Base-by-base conservation (phyloP, 2,113 vertebrate species). In the Myotis lucifugus region DNA sequence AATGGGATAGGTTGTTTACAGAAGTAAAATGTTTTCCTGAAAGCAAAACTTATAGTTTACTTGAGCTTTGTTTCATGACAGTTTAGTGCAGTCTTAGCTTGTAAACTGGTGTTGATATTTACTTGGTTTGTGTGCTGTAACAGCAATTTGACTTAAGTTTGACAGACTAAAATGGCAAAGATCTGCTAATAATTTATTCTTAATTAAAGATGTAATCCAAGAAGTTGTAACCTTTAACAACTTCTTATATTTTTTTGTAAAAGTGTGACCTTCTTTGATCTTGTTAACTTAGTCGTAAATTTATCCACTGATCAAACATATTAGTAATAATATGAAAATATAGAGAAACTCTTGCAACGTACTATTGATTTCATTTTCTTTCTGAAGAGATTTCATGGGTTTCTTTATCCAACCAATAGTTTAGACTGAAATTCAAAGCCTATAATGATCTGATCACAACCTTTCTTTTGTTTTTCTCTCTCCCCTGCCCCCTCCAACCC, bases 131-230 rank as follows among this genome's bases (percentile, higher is more conserved):
- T 48, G 4, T 56, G 90, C 81, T 64, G 34, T 82, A 85, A 52
- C 9, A 14, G 25, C 59, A 52, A 74, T 96, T 86, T 92, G 32
- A 95, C 64, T 74, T 50, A 77, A 77, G 14, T 64, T 85, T 91
- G 46, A 92, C 88, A 92, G 13, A 70, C 52, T 67, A 87, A 94
- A 17, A 95, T 66, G n/a, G 17, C 52, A 85, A 52, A 96, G 64
- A 82, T 69, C 15, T 94, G 32, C 52, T 94, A 82, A 69, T 91
- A 78, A 85, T n/a, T 70, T 37, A 73, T 81, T 94, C 40, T 72
- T 88, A 93, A 85, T 90, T 83, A 86, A 94, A 92, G n/a, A 69
- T 83, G 42, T 7, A 25, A 74, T 37, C 27, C 90, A 78, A 93
- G 32, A 85, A 70, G 56, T 64, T 76, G 8, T 56, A 90, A 91